These are phyloP conservation scores for Diorhabda elongata DNA, from an alignment of 1,140 invertebrate species.

Conservation along the genomic window DNA sequence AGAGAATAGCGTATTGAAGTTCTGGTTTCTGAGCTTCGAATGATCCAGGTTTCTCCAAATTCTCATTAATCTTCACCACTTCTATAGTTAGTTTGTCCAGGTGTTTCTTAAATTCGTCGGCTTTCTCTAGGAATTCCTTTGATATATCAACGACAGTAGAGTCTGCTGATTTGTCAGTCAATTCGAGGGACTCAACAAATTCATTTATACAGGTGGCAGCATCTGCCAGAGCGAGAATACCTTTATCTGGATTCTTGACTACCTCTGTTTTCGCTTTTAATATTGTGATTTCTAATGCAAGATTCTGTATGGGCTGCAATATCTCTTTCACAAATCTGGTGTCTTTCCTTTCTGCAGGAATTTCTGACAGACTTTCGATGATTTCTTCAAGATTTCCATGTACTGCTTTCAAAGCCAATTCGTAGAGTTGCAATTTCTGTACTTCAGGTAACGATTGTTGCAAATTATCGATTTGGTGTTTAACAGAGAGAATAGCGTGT, in stretches of 20 bases:
- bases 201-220: not conserved
- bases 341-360: not conserved
- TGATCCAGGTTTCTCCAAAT: conserved; percentile 19
- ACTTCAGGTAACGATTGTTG: conserved; percentile 4
- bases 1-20: conserved; percentile 13
- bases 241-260: not conserved
- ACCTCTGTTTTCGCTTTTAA: not conserved
- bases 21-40: conserved; percentile 16
- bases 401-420: not conserved
- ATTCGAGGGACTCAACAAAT: not conserved
- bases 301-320: not conserved
- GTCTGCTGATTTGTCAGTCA: not conserved
- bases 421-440: conserved; percentile 3
- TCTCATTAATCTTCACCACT: conserved; percentile 20
- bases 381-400: not conserved
- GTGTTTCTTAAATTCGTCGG: not conserved
- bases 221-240: not conserved
- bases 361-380: conserved; percentile 10
- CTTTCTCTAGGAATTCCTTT: not conserved
- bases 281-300: not conserved
- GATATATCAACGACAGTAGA: not conserved
- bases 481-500: conserved; percentile 11
- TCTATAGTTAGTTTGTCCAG: conserved; percentile 21
- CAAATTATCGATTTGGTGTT: not conserved
- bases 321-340: not conserved